Evolutionary conservation across 2,888 invertebrate genomes (phyloP).

Genomic region (Endomychus coccineus): DNA sequence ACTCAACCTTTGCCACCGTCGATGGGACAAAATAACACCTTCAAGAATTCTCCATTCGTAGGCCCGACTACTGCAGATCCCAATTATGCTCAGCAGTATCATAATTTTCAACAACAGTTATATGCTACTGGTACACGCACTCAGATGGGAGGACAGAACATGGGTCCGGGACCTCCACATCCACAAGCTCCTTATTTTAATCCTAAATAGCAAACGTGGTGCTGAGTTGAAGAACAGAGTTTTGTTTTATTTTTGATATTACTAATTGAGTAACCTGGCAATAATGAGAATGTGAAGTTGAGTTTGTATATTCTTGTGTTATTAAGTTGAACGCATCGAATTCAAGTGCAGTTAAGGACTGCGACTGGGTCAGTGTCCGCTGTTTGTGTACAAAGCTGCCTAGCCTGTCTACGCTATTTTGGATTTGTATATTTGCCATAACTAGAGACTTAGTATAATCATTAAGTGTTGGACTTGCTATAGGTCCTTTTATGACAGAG

Average conservation of each 20-base stretch:
- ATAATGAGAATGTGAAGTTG: constrained; percentile 41
- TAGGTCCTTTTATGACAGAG: constrained; percentile 41
- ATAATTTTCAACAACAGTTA: constrained; percentile 91
- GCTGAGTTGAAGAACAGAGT: constrained; percentile 38
- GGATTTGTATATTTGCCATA: constrained; percentile 45
- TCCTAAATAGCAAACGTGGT: constrained; percentile 42
- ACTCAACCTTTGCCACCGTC: constrained; percentile 72
- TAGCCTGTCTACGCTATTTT: constrained; percentile 40
- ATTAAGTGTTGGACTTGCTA: constrained; percentile 33
- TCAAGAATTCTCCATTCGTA: constrained; percentile 63
- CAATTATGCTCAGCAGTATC: constrained; percentile 90
- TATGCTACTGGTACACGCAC: constrained; percentile 79
- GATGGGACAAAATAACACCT: constrained; percentile 59
- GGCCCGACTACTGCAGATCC: constrained; percentile 83
- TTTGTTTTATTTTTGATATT: constrained; percentile 46
- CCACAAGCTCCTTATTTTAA: constrained; percentile 44
- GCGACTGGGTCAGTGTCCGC: constrained; percentile 36
- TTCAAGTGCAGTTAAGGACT: constrained; percentile 44
- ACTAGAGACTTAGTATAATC: constrained; percentile 35
- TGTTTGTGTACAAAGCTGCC: constrained; percentile 41
- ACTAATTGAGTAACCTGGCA: constrained; percentile 42
- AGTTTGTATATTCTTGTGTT: constrained; percentile 38
- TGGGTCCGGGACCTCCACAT: constrained; percentile 45
- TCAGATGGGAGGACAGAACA: constrained; percentile 46
- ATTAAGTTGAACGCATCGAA: constrained; percentile 38